Conservation (phyloP, 2,113 vertebrate genomes). For the human (Homo sapiens) region GRCh38 chr3:61682001-61682500, state of each 20-base stretch:
- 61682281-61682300: not conserved
- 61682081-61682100: no score
- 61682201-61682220: not conserved
- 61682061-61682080: no score
- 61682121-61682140: no score
- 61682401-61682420: not conserved
- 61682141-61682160: no score
- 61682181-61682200: not conserved
- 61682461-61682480: not conserved
- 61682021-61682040: no score
- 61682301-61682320: not conserved
- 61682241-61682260: not conserved
- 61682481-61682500: not conserved
- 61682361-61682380: not conserved
- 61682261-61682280: not conserved
- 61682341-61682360: not conserved
- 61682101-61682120: no score
- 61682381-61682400: not conserved
- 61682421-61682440: not conserved
- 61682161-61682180: not conserved
- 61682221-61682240: not conserved
- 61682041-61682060: no score
- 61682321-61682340: not conserved
- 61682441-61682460: not conserved
- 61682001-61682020: no score